Percentiles rank a stretch among this genome's conserved stretches.
Evolutionary conservation across 2,888 invertebrate genomes (phyloP).

Genomic region (Neelides folsomi): DNA sequence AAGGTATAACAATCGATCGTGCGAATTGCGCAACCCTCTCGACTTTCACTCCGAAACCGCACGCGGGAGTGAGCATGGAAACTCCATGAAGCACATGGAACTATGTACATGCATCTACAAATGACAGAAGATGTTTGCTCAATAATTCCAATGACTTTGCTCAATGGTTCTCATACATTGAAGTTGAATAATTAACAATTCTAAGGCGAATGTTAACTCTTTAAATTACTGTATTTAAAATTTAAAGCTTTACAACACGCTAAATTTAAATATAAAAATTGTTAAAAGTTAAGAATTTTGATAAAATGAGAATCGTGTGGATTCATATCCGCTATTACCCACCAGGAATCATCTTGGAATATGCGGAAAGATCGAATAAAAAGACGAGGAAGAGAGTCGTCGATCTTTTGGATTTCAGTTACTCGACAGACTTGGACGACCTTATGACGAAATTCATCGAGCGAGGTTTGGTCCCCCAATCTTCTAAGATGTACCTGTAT

Average conservation of each 20-base stretch:
- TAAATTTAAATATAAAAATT: too few species aligned
- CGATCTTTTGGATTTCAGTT: conserved; percentile 46
- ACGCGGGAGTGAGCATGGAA: neutral
- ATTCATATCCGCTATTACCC: conserved; percentile 59
- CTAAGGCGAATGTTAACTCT: too few species aligned
- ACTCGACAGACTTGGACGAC: conserved; percentile 42
- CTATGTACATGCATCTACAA: neutral
- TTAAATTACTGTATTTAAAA: too few species aligned
- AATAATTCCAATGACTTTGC: conserved; percentile 5
- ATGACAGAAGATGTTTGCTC: neutral
- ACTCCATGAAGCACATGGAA: neutral
- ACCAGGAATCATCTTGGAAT: conserved; percentile 53
- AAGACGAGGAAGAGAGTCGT: conserved; percentile 49
- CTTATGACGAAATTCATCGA: conserved; percentile 43
- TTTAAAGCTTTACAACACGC: too few species aligned
- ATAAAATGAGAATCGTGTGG: conserved; percentile 50
- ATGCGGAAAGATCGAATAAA: conserved; percentile 42
- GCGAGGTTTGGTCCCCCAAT: conserved; percentile 43
- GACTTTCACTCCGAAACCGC: neutral
- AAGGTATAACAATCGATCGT: neutral
- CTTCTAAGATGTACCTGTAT: conserved; percentile 36
- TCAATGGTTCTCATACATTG: too few species aligned
- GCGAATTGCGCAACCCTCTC: too few species aligned
- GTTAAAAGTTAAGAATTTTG: too few species aligned
- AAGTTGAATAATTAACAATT: too few species aligned